Base-by-base conservation (phyloP, 2,113 vertebrate genomes). In the Neodon shergylaensis region DNA sequence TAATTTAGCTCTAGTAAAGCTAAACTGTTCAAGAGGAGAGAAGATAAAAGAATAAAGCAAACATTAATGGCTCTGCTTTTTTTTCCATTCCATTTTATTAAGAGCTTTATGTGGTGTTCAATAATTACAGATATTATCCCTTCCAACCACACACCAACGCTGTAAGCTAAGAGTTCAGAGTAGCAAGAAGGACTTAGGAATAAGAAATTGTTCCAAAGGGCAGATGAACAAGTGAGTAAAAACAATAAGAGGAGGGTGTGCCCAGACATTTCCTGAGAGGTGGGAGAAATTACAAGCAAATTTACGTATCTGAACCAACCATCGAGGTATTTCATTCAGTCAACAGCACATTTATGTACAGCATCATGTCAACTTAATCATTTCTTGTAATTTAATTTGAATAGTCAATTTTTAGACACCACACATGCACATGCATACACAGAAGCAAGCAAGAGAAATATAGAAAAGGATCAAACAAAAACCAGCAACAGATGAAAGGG, bases 1-100 rank as follows among this genome's bases (percentile, higher is more conserved):
- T 96, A 90, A 96, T 90, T 91, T 92, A 66, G 47, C 39, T 86
- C 22, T 65, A 96, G 31, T 72, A 89, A 88, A 81, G 49, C n/a
- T 65, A 90, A 83, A 92, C 47, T 94, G 10, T 81, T 77, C 28
- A 91, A 93, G 42, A 88, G 68, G 86, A 88, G 52, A 88, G 16
- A 63, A 42, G 39, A 93, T 58, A 81, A 65, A 94, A 84, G n/a
- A 39, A 79, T 83, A 28, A 88, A 93, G 66, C 95, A 94, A 95
- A 93, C n/a, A 95, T 31, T 28, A 47, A 91, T 31, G 77, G 33
- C 11, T 93, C 66, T 58, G n/a, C 78, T 94, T 88, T 86, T 88
- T 88, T 83, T 83, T 78, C 66, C 54, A 84, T 44, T 26, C 52
- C 31, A 47, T 63, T 94, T 96, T 88, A n/a, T 42, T 54, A 81